Evolutionary conservation across 2,113 vertebrate genomes (phyloP).

Genomic region (Eidolon helvum): DNA sequence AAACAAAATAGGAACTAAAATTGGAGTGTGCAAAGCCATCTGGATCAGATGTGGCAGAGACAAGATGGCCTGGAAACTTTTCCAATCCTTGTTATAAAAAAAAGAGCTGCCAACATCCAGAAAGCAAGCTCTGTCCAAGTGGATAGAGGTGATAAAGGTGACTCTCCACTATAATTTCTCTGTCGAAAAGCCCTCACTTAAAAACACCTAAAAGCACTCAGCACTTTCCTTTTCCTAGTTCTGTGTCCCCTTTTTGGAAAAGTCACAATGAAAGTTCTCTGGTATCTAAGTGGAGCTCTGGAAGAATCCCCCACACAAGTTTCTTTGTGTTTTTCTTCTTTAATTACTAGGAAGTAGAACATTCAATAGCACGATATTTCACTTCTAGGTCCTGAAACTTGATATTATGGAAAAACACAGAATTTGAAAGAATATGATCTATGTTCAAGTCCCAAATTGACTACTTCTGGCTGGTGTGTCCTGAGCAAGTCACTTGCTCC

Average conservation of each 20-base stretch:
- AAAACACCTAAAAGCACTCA: neutral
- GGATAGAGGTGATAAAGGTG: neutral
- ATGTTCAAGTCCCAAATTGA: neutral
- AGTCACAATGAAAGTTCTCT: neutral
- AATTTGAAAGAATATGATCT: neutral
- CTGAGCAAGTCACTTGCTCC: neutral
- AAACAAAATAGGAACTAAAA: slow-evolving; percentile 75
- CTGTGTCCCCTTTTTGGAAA: neutral
- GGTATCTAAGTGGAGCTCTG: neutral
- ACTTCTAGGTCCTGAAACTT: neutral
- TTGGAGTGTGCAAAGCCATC: slow-evolving; percentile 46
- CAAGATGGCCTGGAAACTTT: slow-evolving; percentile 38
- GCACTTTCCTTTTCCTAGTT: neutral
- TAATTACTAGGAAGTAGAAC: neutral
- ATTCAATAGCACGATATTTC: neutral
- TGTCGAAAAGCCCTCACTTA: slow-evolving; percentile 1
- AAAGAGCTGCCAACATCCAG: neutral
- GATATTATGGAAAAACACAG: neutral
- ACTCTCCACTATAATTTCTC: neutral
- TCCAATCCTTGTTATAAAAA: neutral
- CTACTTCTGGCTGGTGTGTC: neutral
- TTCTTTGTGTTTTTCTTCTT: neutral
- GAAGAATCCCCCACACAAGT: neutral
- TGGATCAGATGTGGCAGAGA: slow-evolving; percentile 46
- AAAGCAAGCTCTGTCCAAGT: neutral